A percentile compares a stretch with the other conserved stretches of the same genome.
phyloP scores from a whole-genome alignment of 2,797 vertebrate genomes.

The Lophotriccus pileatus region DNA sequence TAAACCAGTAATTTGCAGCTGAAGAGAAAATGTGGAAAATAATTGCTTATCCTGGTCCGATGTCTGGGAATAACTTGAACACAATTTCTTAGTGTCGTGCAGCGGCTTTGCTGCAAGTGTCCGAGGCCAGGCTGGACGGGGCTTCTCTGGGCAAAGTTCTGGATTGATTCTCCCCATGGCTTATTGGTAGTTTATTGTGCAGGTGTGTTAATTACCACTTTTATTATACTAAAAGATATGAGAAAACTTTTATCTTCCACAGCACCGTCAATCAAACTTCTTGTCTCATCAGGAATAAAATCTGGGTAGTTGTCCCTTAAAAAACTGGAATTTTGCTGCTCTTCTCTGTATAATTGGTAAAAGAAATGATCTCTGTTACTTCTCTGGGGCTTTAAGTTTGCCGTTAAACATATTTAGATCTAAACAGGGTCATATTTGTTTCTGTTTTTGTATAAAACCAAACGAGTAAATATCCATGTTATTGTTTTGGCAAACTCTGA shows the following conservation, averaged over 20 bases:
- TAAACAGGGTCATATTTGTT: not conserved
- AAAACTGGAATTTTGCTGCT: not conserved
- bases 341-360: not conserved
- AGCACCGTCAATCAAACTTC: not conserved
- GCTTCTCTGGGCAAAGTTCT: not conserved
- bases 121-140: no score
- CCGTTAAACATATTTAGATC: not conserved
- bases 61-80: not conserved
- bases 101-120: not conserved
- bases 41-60: not conserved
- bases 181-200: not conserved
- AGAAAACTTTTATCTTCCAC: not conserved
- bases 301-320: not conserved
- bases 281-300: not conserved
- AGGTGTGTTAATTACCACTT: not conserved
- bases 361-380: not conserved
- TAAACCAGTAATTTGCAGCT: not conserved
- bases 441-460: not conserved
- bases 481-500: not conserved
- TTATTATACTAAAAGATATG: not conserved
- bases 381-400: not conserved
- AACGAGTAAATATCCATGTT: not conserved
- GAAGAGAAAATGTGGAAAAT: not conserved
- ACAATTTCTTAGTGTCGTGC: not conserved
- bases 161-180: accelerated